Evolutionary conservation across 1,140 invertebrate genomes (phyloP).

Genomic region (Physella acuta): DNA sequence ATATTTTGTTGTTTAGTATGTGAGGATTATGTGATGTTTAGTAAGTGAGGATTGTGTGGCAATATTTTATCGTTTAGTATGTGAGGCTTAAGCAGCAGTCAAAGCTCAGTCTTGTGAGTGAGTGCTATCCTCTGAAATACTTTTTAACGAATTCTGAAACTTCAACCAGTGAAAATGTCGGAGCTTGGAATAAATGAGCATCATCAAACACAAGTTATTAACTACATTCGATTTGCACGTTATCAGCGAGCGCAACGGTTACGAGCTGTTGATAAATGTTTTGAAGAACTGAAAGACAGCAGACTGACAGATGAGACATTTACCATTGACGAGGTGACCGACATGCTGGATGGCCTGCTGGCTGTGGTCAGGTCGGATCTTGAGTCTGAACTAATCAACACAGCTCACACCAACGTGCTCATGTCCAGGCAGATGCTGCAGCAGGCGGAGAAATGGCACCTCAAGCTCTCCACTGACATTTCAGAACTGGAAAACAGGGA

Average conservation of each 20-base stretch:
- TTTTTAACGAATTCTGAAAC: no score
- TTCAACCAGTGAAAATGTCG: no score
- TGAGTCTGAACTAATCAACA: constrained; percentile 66
- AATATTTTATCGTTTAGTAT: no score
- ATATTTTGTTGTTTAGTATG: no score
- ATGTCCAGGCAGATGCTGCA: constrained; percentile 65
- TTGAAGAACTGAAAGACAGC: constrained; percentile 63
- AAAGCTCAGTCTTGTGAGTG: no score
- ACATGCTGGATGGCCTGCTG: constrained; percentile 63
- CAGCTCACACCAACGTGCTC: constrained; percentile 65
- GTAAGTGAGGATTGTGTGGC: no score
- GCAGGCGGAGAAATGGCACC: constrained; percentile 70
- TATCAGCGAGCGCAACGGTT: constrained; percentile 60
- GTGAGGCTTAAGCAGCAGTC: no score
- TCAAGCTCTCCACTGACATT: constrained; percentile 65
- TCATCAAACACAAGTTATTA: constrained; percentile 61
- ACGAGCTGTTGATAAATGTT: constrained; percentile 55
- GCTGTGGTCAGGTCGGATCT: constrained; percentile 63
- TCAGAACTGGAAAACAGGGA: constrained; percentile 69
- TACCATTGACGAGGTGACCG: constrained; percentile 66
- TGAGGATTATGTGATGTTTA: no score
- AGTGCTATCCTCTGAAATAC: no score
- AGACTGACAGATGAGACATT: constrained; percentile 65
- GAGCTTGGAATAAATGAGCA: constrained; percentile 61
- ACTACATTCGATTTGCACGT: constrained; percentile 64